Conservation (phyloP, 1,140 invertebrate genomes). For the Zeugodacus cucurbitae region DNA sequence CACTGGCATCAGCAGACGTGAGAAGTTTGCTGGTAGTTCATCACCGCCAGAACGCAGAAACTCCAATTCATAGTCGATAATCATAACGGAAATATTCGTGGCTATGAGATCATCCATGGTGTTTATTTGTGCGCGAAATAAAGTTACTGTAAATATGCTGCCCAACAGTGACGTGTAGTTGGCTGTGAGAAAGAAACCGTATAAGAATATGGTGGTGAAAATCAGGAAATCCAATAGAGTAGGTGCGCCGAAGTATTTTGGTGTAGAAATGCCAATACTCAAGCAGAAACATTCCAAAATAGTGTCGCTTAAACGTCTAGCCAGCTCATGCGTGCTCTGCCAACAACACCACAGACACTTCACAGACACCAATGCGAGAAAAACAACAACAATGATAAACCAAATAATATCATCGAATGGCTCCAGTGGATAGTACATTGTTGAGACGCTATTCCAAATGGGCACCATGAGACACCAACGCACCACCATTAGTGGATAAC, state of each 20-base stretch:
- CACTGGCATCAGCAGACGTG: slow-evolving; percentile 50
- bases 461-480: slow-evolving; percentile 62
- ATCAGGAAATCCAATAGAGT: neutral
- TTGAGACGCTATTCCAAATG: neutral
- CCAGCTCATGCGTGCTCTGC: neutral
- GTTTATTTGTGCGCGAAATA: slow-evolving; percentile 59
- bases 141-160: slow-evolving; percentile 57
- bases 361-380: neutral
- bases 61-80: slow-evolving; percentile 61
- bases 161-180: slow-evolving; percentile 59
- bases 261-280: slow-evolving; percentile 54
- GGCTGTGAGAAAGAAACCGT: slow-evolving; percentile 57
- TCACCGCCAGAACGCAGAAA: slow-evolving; percentile 48
- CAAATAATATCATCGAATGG: neutral
- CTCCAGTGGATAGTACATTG: neutral
- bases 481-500: slow-evolving; percentile 58
- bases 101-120: slow-evolving; percentile 54
- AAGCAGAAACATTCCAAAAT: slow-evolving; percentile 50
- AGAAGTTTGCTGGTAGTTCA: slow-evolving; percentile 50
- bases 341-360: neutral
- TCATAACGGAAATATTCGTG: slow-evolving; percentile 57
- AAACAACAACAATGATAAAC: neutral
- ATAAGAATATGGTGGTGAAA: slow-evolving; percentile 51
- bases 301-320: neutral
- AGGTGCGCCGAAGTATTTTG: slow-evolving; percentile 41